Conservation (phyloP, 2,113 vertebrate species). For the Philantomba maxwellii region DNA sequence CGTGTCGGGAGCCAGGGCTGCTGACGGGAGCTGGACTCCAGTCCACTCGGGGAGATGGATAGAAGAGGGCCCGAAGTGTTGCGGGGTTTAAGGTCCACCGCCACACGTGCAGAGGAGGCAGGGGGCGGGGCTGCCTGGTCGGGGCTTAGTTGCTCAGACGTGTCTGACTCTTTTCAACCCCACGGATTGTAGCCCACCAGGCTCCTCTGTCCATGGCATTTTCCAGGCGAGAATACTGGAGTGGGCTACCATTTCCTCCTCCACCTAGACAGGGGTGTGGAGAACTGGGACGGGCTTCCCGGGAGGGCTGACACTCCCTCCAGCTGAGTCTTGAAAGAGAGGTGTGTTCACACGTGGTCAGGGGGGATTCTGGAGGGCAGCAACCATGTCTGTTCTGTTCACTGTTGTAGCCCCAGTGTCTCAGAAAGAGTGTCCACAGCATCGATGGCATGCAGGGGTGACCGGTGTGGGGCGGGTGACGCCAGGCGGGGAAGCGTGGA, state of each 20-base stretch:
- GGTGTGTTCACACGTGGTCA: not conserved
- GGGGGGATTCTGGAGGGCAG: not conserved
- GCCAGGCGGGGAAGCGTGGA: not conserved
- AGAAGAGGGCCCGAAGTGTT: not conserved
- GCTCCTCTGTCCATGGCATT: not conserved
- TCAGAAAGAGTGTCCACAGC: not conserved
- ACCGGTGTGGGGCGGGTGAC: not conserved
- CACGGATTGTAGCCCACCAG: not conserved
- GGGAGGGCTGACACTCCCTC: not conserved
- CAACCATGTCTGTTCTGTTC: not conserved
- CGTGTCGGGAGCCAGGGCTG: not conserved
- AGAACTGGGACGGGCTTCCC: not conserved
- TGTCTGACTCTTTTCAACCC: not conserved
- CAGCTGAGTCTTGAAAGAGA: not conserved
- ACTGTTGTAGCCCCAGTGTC: not conserved
- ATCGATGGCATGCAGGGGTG: not conserved
- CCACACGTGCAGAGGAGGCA: not conserved
- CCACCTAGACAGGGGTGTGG: not conserved
- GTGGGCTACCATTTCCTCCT: not conserved
- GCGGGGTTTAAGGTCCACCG: not conserved
- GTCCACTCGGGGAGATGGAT: not conserved
- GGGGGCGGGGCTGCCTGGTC: not conserved
- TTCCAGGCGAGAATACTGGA: not conserved
- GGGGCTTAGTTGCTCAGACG: not conserved
- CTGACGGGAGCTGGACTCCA: not conserved